Base-by-base conservation (phyloP, 2,113 vertebrate genomes). In the Galeopterus variegatus region DNA sequence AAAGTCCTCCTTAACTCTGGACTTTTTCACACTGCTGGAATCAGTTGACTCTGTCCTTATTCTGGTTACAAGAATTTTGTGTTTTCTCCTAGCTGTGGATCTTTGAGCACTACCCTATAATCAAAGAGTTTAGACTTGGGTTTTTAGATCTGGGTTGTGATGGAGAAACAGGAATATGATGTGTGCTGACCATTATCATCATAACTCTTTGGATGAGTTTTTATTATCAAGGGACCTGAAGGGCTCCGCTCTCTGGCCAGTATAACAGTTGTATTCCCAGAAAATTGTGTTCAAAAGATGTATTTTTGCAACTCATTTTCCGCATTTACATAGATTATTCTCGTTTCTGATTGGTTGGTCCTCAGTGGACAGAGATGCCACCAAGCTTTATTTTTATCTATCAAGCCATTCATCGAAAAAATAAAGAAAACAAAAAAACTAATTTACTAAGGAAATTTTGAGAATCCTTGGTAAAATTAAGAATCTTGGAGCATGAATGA, bases 131-230 rank as follows among this genome's bases (percentile, higher is more conserved):
- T 81, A 45, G 72, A 73, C 77, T 18, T 75, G 52, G 36, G 56
- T 8, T 84, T 93, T 95, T 56, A 93, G 58, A 76, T 87, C 58
- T 92, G 77, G 54, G 54, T 73, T 95, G 80, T 80, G 70, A 84
- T 33, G 48, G 90, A 90, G 64, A 89, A 85, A 86, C 12, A 18
- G 52, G 60, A n/a, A 31, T 83, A 58, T 56, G 80, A 9, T 81
- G 3, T 54, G 50, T 82, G 45, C 36, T 21, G 11, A 17, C 65
- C 23, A n/a, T 85, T 48, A 58, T 72, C 56, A 21, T 48, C 31
- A 17, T 83, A 67, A 75, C 45, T 15, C 56, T 62, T 56, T 15
- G 58, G 50, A 26, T 79, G 62, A 64, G 7, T 76, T 93, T 89
- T 89, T 33, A n/a, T 75, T 26, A 67, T 31, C 14, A 41, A 77